These are phyloP conservation scores for Callipepla squamata DNA, from an alignment of 2,113 vertebrate species.

Conservation along the genomic window DNA sequence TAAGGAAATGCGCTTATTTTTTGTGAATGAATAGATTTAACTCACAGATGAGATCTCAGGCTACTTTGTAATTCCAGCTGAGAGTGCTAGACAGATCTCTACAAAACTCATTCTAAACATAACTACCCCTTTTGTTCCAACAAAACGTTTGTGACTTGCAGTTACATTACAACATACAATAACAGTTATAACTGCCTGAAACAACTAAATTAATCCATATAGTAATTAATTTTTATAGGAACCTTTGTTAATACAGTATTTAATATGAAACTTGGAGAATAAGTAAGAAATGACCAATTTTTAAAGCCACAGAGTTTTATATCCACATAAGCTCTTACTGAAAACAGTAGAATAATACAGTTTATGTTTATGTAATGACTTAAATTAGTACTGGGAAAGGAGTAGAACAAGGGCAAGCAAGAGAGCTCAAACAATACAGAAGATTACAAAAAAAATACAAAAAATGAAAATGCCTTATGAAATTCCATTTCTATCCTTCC, in stretches of 20 bases:
- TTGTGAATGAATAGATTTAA: neutral
- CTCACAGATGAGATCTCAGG: neutral
- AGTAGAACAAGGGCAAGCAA: neutral
- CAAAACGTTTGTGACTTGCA: neutral
- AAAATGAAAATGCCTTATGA: no score
- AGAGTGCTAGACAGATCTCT: neutral
- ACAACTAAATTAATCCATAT: neutral
- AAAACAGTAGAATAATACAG: neutral
- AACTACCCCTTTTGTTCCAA: neutral
- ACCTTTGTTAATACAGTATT: neutral
- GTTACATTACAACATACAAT: neutral
- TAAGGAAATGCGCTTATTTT: neutral
- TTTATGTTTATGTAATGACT: neutral
- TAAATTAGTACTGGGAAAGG: neutral
- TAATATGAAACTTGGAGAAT: neutral
- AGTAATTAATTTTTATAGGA: neutral
- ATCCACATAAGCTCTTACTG: neutral
- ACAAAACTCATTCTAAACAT: neutral
- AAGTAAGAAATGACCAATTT: neutral
- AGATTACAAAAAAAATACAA: neutral
- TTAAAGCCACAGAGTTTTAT: neutral
- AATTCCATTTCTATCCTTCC: neutral
- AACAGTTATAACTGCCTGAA: neutral
- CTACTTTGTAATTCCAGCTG: neutral
- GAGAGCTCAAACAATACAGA: neutral